Conservation (phyloP, 1,140 invertebrate species). For the Drosophila orena region DNA sequence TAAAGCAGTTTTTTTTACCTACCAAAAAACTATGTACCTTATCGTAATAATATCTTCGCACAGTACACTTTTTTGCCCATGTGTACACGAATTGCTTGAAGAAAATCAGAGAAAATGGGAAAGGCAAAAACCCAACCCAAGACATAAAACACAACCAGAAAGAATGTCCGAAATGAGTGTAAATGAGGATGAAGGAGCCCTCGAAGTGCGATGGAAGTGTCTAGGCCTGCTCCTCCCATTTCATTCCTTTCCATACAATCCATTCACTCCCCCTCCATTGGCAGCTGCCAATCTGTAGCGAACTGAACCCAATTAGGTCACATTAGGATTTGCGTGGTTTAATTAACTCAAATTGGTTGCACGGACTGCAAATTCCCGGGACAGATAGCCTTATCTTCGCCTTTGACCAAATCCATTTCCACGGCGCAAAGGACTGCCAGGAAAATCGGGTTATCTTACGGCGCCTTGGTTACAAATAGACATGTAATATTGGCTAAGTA, state of each 20-base stretch:
- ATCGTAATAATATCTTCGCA: neutral
- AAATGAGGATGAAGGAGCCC: slow-evolving; percentile 32
- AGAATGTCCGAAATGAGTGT: slow-evolving; percentile 42
- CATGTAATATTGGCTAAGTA: slow-evolving; percentile 14
- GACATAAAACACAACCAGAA: slow-evolving; percentile 47
- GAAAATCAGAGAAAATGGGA: slow-evolving; percentile 26
- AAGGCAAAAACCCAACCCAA: slow-evolving; percentile 8
- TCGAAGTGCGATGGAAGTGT: slow-evolving; percentile 46
- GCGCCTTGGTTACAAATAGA: neutral
- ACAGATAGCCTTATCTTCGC: slow-evolving; percentile 5
- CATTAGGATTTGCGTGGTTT: slow-evolving; percentile 78
- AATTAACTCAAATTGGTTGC: slow-evolving; percentile 75
- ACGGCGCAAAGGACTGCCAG: neutral
- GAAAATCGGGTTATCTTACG: slow-evolving; percentile 24
- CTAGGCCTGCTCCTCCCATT: slow-evolving; percentile 31
- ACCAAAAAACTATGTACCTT: too few species aligned
- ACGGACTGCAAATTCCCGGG: slow-evolving; percentile 44
- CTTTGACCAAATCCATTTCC: slow-evolving; percentile 35
- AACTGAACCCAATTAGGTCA: slow-evolving; percentile 70
- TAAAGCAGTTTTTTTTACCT: too few species aligned
- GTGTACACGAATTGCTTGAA: slow-evolving; percentile 15
- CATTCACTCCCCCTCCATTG: slow-evolving; percentile 10
- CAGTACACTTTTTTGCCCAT: neutral
- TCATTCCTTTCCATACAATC: neutral
- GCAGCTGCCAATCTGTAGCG: slow-evolving; percentile 52